Evolutionary conservation across 2,888 invertebrate genomes (phyloP).

Genomic region (Pemphredon lugubris): DNA sequence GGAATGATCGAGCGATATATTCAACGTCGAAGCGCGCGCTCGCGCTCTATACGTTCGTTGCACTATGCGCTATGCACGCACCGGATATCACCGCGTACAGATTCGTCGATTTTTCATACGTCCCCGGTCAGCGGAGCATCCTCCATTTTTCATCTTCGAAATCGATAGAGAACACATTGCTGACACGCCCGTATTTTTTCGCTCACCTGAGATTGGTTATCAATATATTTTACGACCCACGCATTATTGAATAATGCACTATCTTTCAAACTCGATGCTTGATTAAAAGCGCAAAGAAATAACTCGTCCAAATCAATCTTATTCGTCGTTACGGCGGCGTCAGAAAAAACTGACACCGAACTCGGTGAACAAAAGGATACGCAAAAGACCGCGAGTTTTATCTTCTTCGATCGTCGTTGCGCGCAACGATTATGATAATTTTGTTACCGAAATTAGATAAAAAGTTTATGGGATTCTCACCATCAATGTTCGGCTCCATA

Average conservation of each 20-base stretch:
- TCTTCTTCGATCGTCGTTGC: too few relatives aligned
- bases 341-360: too few relatives aligned
- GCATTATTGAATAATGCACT: slow-evolving; percentile 1
- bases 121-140: neutral
- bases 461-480: too few relatives aligned
- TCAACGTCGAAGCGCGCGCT: slow-evolving; percentile 13
- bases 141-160: slow-evolving; percentile 12
- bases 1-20: slow-evolving; percentile 25
- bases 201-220: slow-evolving; percentile 1
- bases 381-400: too few relatives aligned
- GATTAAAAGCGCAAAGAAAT: too few relatives aligned
- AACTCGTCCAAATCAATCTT: too few relatives aligned
- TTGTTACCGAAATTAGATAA: too few relatives aligned
- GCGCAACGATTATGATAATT: too few relatives aligned
- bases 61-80: slow-evolving; percentile 3
- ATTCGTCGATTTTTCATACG: slow-evolving; percentile 11
- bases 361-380: too few relatives aligned
- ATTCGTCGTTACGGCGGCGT: too few relatives aligned
- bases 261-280: neutral
- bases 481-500: too few relatives aligned
- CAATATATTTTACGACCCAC: slow-evolving; percentile 3
- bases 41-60: neutral
- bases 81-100: neutral
- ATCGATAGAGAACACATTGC: neutral
- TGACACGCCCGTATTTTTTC: neutral